Evolutionary conservation across 2,113 vertebrate genomes (phyloP), one percentile per base, ranked within the genome.

Genomic region (Melanotaenia duboulayi): DNA sequence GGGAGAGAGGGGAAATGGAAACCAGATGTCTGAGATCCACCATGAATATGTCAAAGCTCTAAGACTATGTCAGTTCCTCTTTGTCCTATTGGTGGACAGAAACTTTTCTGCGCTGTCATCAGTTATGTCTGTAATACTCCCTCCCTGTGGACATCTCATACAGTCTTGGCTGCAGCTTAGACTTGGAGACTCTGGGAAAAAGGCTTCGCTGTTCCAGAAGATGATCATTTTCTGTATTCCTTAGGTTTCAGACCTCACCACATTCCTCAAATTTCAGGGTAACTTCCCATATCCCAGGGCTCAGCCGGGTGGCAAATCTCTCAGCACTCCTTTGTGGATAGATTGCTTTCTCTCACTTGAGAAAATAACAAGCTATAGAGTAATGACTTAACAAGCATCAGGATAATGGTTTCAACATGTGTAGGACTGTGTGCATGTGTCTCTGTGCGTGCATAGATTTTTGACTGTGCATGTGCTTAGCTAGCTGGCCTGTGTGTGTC

Each of bases 351-450:
- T 93, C 86, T 89, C 83, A 89, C 87, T 91, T 91, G 91, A 85
- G 92, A 93, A 92, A 93, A 91, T 91, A 92, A 91, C 89, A 90
- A 91, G 91, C 89, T 85, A 89, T 77, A 85, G 89, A 90, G 90
- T 93, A 93, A 93, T 92, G 90, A 90, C 92, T 92, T 93, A 93
- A 91, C 90, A 90, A 92, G 90, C 92, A 90, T 89, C 85, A 87
- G 88, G 89, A 90, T 93, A 93, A 93, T 93, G 88, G 86, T 86
- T 93, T 92, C 92, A 92, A 50, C 92, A 93, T 93, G 92, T 90
- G 91, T 69, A 58, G 61, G 52, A 42, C 75, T 81, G 76, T 60
- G 86, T 70, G 76, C 32, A 35, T 88, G 73, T 82, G 87, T 87
- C 55, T 68, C 71, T 82, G 87, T 88, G 82, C 59, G 66, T 74